phyloP scores from a whole-genome alignment of 1,140 invertebrate genomes.

The Hyles vespertilio region DNA sequence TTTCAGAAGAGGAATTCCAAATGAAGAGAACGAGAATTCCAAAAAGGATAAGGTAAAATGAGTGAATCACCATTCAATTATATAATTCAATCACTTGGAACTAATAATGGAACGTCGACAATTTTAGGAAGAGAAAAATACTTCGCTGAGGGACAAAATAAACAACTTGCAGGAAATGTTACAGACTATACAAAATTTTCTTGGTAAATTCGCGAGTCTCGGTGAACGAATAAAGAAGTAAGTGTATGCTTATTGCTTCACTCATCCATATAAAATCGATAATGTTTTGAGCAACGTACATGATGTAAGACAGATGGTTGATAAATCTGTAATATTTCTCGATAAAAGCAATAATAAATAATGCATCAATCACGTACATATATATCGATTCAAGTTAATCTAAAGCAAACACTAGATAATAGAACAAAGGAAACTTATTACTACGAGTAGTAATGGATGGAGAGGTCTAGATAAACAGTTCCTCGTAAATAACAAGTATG shows the following conservation, averaged over 20 bases:
- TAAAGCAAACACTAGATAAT: too few relatives aligned
- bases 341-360: background rate
- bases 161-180: slow-evolving; percentile 90
- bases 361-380: too few relatives aligned
- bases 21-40: slow-evolving; percentile 9
- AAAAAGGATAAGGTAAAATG: slow-evolving; percentile 41
- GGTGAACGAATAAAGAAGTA: slow-evolving; percentile 95
- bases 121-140: slow-evolving; percentile 48
- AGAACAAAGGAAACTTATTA: too few relatives aligned
- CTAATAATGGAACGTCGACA: background rate
- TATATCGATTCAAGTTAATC: too few relatives aligned
- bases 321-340: too few relatives aligned
- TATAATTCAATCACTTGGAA: too few relatives aligned
- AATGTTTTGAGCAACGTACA: too few relatives aligned
- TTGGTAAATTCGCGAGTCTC: slow-evolving; percentile 92
- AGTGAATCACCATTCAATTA: background rate
- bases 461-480: too few relatives aligned
- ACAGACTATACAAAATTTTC: slow-evolving; percentile 92
- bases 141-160: slow-evolving; percentile 52
- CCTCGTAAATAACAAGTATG: background rate
- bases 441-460: too few relatives aligned
- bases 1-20: slow-evolving; percentile 11
- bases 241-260: slow-evolving; percentile 44
- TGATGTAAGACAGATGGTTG: too few relatives aligned
- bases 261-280: background rate